A percentile compares a stretch with the other conserved stretches of the same genome.
Evolutionary conservation across 2,888 invertebrate species (phyloP).

Genomic region (Rambutsinella grinnellia): DNA sequence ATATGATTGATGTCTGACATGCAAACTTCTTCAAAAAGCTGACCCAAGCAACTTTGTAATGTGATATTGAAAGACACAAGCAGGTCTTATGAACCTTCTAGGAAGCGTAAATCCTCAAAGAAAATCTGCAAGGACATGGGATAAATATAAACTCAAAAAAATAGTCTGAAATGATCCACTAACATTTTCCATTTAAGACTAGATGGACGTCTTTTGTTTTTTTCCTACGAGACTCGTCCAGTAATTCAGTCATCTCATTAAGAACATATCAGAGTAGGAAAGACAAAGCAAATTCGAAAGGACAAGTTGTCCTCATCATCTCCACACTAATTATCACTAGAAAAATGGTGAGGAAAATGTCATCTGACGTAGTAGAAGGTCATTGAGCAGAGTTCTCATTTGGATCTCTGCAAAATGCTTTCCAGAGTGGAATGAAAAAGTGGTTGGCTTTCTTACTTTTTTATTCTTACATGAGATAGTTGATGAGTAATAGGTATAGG

Average conservation of each 20-base stretch:
- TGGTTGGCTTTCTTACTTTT: neutral
- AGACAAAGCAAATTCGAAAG: too few species aligned
- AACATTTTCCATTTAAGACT: neutral
- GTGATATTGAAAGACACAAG: neutral
- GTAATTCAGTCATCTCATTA: conserved; percentile 11
- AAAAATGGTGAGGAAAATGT: conserved; percentile 22
- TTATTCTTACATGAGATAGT: neutral
- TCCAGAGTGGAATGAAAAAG: neutral
- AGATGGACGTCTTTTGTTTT: neutral
- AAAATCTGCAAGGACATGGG: neutral
- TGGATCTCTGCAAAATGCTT: neutral
- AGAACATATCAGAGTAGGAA: too few species aligned
- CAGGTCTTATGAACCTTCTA: neutral
- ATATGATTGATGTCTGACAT: neutral
- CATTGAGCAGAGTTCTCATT: neutral
- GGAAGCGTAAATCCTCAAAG: neutral
- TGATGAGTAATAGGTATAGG: too few species aligned
- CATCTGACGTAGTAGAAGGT: conserved; percentile 14
- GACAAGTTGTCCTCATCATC: conserved; percentile 4
- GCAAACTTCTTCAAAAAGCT: neutral
- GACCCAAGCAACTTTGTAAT: neutral
- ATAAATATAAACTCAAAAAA: too few species aligned
- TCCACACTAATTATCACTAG: conserved; percentile 25
- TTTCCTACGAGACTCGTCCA: neutral
- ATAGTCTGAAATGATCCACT: too few species aligned